These are phyloP conservation scores for Melopsittacus undulatus DNA, from an alignment of 2,797 vertebrate species.

Conservation along the genomic window DNA sequence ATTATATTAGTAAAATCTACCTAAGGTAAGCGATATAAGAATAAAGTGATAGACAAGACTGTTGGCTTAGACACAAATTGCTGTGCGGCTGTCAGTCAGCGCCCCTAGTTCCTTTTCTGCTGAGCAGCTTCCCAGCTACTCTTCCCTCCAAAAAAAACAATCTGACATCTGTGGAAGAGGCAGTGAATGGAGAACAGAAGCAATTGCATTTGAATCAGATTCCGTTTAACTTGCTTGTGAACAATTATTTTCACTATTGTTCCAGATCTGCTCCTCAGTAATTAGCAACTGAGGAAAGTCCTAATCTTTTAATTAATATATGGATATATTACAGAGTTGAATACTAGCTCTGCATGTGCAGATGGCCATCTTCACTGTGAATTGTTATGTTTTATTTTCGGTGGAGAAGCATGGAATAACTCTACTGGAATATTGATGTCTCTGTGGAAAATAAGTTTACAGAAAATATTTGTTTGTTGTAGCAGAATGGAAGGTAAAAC, in stretches of 20 bases:
- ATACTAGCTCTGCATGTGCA: background rate
- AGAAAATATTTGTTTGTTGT: background rate
- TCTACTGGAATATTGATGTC: background rate
- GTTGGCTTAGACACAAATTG: background rate
- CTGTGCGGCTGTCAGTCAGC: background rate
- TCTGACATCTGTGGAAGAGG: background rate
- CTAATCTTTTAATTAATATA: conserved; percentile 7
- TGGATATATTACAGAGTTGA: background rate
- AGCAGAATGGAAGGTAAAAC: background rate
- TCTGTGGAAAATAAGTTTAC: background rate
- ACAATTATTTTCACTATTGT: background rate
- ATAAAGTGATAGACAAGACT: background rate
- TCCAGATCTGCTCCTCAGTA: background rate
- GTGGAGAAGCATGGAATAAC: background rate
- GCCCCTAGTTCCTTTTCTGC: background rate
- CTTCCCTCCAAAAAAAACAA: background rate
- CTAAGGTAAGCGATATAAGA: background rate
- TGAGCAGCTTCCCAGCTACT: background rate
- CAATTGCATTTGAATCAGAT: background rate
- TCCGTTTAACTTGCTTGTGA: background rate
- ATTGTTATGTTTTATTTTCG: background rate
- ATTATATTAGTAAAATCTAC: background rate
- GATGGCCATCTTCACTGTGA: background rate
- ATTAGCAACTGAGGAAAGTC: background rate
- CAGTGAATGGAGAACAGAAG: background rate